phyloP scores from a whole-genome alignment of 2,113 vertebrate genomes.

The Coptodon bakossiorum region DNA sequence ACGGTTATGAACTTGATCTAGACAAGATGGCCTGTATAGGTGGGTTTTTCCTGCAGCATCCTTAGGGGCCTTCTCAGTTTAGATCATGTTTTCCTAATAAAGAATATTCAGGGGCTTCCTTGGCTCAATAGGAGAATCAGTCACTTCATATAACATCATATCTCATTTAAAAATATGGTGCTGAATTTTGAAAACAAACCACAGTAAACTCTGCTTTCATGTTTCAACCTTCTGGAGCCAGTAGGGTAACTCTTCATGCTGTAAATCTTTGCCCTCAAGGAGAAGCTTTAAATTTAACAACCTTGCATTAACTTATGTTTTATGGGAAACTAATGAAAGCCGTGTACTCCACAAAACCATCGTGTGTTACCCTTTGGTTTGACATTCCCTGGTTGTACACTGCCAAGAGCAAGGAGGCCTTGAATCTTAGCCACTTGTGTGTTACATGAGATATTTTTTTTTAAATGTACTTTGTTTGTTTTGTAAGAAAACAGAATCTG shows the following conservation, averaged over 20 bases:
- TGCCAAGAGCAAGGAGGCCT: constrained; percentile 52
- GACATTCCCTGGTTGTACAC: constrained; percentile 12
- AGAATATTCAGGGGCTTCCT: background rate
- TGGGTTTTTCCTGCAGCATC: background rate
- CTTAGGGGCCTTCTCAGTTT: background rate
- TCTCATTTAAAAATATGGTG: background rate
- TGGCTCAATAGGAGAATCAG: background rate
- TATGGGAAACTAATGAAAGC: constrained; percentile 52
- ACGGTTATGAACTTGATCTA: constrained; percentile 84
- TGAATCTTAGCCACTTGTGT: constrained; percentile 40
- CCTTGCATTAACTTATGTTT: constrained; percentile 43
- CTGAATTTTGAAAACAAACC: constrained; percentile 14
- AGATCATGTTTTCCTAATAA: background rate
- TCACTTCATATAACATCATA: background rate
- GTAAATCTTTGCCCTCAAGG: constrained; percentile 32
- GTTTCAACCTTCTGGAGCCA: constrained; percentile 10
- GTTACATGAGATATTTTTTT: constrained; percentile 44
- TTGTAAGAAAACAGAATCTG: constrained; percentile 38
- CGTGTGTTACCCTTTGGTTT: constrained; percentile 16
- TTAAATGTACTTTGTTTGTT: constrained; percentile 47
- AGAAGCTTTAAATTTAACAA: constrained; percentile 44
- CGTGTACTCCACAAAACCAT: constrained; percentile 21
- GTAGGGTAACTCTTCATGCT: constrained; percentile 25
- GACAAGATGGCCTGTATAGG: constrained; percentile 78
- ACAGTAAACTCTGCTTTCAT: background rate